A percentile compares a stretch with the other conserved stretches of the same genome.
Evolutionary conservation across 2,888 invertebrate genomes (phyloP).

Genomic region (Caenorhabditis afra): DNA sequence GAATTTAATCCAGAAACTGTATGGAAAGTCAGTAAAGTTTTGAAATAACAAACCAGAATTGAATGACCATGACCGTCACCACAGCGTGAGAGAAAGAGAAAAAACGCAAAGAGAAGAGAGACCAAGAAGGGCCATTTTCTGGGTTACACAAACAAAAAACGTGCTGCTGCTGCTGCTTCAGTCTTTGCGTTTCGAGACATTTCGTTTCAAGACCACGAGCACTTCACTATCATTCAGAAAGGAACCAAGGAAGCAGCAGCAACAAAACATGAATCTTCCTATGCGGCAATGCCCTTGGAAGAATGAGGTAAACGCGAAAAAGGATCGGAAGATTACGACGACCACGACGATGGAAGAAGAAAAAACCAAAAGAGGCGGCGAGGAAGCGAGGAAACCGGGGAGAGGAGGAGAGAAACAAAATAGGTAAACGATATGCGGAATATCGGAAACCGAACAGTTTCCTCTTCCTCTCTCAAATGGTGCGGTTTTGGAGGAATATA

Average conservation of each 20-base stretch:
- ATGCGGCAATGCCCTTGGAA: conserved; percentile 19
- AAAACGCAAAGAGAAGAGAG: not conserved
- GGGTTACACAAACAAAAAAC: conserved; percentile 48
- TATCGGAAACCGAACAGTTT: conserved; percentile 22
- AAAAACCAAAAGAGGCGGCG: not conserved
- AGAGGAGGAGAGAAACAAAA: conserved; percentile 14
- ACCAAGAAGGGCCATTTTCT: conserved; percentile 10
- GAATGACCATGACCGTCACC: not conserved
- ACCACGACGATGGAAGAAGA: not conserved
- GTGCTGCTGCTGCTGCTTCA: not conserved
- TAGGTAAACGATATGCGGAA: conserved; percentile 45
- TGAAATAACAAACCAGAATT: not conserved
- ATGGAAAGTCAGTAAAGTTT: not conserved
- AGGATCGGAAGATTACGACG: conserved; percentile 3
- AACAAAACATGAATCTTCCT: no score
- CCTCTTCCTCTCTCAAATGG: conserved; percentile 1
- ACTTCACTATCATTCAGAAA: no score
- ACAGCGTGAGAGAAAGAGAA: not conserved
- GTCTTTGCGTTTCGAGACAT: no score
- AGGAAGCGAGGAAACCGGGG: conserved; percentile 15
- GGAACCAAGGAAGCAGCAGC: no score
- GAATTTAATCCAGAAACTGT: no score
- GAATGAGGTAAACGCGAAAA: no score
- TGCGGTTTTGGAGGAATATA: not conserved
- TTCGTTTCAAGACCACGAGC: no score